Evolutionary conservation across 2,888 invertebrate genomes (phyloP).

Genomic region (Cerceris rybyensis): DNA sequence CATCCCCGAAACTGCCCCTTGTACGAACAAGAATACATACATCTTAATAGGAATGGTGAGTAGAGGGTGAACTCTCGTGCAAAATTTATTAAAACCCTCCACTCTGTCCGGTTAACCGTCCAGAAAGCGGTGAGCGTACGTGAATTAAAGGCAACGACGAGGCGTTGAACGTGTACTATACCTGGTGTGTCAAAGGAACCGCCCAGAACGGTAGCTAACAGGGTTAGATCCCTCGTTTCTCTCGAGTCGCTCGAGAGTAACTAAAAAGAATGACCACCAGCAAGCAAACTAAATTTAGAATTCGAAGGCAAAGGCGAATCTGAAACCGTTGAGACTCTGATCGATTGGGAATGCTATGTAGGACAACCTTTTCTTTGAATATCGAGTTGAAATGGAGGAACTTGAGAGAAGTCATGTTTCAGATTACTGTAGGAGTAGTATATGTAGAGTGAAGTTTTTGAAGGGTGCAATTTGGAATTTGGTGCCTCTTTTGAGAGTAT

Average conservation of each 20-base stretch:
- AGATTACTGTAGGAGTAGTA: too few relatives aligned
- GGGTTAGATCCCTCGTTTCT: slow-evolving; percentile 54
- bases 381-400: not conserved
- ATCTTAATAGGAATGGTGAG: slow-evolving; percentile 45
- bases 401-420: too few relatives aligned
- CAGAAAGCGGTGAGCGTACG: slow-evolving; percentile 50
- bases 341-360: slow-evolving; percentile 30
- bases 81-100: slow-evolving; percentile 57
- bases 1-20: not conserved
- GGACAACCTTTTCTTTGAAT: slow-evolving; percentile 17
- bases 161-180: slow-evolving; percentile 41
- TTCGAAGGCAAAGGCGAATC: slow-evolving; percentile 50
- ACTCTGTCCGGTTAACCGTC: slow-evolving; percentile 51
- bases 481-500: too few relatives aligned
- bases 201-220: slow-evolving; percentile 54
- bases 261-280: slow-evolving; percentile 64
- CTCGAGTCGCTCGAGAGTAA: slow-evolving; percentile 52
- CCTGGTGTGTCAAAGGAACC: slow-evolving; percentile 57
- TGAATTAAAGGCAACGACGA: slow-evolving; percentile 60
- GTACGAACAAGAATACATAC: slow-evolving; percentile 47
- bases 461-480: too few relatives aligned
- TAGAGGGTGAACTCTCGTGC: slow-evolving; percentile 46
- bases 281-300: slow-evolving; percentile 60
- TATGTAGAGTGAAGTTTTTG: too few relatives aligned
- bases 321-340: slow-evolving; percentile 16